phyloP scores from a whole-genome alignment of 2,888 invertebrate genomes.

The Mimas tiliae region DNA sequence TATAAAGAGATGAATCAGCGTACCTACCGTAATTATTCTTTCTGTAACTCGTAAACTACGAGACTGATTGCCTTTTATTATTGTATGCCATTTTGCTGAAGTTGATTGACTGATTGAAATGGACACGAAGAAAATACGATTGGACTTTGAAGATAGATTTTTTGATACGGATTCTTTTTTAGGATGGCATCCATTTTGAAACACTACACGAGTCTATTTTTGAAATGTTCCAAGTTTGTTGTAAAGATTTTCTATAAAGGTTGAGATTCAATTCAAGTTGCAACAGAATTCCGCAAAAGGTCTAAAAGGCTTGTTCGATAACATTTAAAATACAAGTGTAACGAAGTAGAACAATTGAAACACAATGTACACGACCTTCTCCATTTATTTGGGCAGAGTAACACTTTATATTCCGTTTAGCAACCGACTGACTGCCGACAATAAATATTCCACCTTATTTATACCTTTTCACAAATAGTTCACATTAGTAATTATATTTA shows the following conservation, averaged over 20 bases:
- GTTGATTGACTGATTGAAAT: background rate
- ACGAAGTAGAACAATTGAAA: too few relatives aligned
- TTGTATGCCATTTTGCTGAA: background rate
- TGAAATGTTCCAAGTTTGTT: constrained; percentile 2
- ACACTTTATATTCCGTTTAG: too few relatives aligned
- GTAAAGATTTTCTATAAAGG: background rate
- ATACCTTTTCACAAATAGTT: too few relatives aligned
- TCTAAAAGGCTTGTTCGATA: too few relatives aligned
- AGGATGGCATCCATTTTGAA: background rate
- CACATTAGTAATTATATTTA: too few relatives aligned
- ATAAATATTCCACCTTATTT: too few relatives aligned
- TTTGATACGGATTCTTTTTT: background rate
- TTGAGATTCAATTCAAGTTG: too few relatives aligned
- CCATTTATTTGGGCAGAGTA: too few relatives aligned
- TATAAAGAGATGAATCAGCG: constrained; percentile 1
- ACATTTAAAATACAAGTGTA: too few relatives aligned
- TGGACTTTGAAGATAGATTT: background rate
- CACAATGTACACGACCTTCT: too few relatives aligned
- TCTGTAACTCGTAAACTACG: background rate
- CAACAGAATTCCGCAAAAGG: too few relatives aligned
- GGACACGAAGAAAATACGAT: background rate
- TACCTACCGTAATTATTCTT: background rate
- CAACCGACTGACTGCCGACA: too few relatives aligned
- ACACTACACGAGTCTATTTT: background rate
- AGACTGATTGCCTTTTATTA: background rate